These are phyloP conservation scores for Antigone vipio DNA, from an alignment of 2,113 vertebrate species.

Conservation along the genomic window DNA sequence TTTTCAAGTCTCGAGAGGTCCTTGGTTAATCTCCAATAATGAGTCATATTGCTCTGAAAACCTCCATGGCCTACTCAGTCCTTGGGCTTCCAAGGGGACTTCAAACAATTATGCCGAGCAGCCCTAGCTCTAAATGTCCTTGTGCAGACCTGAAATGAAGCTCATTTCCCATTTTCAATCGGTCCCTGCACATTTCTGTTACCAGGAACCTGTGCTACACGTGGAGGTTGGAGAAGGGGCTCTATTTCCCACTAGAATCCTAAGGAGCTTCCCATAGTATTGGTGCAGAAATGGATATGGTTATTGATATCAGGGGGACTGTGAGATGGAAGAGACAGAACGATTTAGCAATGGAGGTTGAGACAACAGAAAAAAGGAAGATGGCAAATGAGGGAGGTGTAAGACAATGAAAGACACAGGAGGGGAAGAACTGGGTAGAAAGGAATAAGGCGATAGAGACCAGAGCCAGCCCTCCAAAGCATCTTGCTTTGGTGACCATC, in stretches of 20 bases:
- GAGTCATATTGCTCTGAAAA: neutral
- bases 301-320: neutral
- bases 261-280: accelerated
- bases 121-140: neutral
- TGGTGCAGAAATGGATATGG: neutral
- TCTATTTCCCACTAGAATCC: neutral
- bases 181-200: accelerated
- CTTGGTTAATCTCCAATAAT: neutral
- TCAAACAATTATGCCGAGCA: neutral
- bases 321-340: neutral
- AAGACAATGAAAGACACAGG: neutral
- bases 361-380: neutral
- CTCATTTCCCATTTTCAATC: neutral
- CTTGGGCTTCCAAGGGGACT: neutral
- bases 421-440: neutral
- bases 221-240: neutral
- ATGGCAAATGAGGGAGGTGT: neutral
- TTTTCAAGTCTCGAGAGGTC: neutral
- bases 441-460: neutral
- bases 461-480: neutral
- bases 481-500: neutral
- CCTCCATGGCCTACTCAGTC: neutral
- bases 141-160: neutral
- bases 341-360: neutral
- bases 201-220: neutral